Conservation (phyloP, 2,888 invertebrate species). For the Pachycephus smyrnensis region DNA sequence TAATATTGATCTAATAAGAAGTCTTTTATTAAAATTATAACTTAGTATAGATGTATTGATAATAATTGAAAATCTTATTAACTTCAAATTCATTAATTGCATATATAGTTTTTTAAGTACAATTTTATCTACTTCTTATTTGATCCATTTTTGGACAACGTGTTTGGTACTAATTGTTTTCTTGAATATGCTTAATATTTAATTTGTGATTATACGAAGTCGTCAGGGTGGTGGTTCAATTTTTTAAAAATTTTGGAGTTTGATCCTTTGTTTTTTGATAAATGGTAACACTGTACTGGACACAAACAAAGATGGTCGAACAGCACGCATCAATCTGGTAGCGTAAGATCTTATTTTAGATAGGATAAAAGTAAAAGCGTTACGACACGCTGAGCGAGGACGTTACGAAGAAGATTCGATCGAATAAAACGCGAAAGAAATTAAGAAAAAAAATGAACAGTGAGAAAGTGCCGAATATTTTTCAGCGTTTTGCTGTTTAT, state of each 20-base stretch:
- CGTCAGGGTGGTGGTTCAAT: not conserved
- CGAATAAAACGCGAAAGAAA: not conserved
- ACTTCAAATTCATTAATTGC: not conserved
- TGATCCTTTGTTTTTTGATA: not conserved
- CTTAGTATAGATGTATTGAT: not conserved
- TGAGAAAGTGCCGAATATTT: slow-evolving; percentile 20
- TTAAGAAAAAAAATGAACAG: not conserved
- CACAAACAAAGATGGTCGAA: not conserved
- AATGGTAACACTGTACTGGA: not conserved
- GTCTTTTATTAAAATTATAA: not conserved
- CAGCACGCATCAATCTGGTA: not conserved
- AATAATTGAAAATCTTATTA: not conserved
- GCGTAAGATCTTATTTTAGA: not conserved
- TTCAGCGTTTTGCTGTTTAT: slow-evolving; percentile 43
- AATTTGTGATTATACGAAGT: not conserved
- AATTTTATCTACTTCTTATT: not conserved
- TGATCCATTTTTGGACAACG: not conserved
- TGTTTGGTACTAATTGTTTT: not conserved
- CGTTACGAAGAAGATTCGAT: not conserved
- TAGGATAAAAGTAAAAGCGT: not conserved
- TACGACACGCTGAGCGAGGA: not conserved
- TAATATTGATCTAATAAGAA: not conserved
- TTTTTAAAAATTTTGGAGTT: not conserved
- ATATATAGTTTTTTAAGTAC: not conserved
- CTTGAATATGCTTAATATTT: not conserved